Evolutionary conservation across 2,113 vertebrate species (phyloP).

Genomic region (Nestor notabilis): DNA sequence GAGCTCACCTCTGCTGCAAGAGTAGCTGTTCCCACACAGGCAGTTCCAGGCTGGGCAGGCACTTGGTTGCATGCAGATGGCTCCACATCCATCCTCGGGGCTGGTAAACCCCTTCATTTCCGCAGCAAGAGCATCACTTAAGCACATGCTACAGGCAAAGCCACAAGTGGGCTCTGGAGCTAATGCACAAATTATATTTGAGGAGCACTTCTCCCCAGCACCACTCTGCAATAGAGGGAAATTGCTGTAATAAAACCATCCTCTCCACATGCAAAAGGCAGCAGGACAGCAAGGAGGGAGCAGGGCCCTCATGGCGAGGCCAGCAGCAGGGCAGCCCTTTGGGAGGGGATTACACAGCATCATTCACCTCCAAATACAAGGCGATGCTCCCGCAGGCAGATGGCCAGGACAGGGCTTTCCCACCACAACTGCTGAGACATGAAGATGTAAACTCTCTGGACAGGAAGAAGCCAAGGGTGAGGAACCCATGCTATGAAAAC

Average conservation of each 20-base stretch:
- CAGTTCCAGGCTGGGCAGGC: background rate
- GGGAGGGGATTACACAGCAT: background rate
- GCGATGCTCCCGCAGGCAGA: background rate
- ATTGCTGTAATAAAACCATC: background rate
- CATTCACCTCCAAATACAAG: background rate
- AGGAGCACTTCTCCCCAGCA: background rate
- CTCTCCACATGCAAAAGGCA: background rate
- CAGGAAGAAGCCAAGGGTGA: background rate
- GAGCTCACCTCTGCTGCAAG: background rate
- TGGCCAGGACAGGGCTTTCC: background rate
- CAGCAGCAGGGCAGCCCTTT: background rate
- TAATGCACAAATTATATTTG: conserved; percentile 11
- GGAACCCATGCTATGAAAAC: background rate
- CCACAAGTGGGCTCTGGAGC: background rate
- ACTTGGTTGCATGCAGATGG: accelerated
- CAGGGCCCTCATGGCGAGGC: accelerated
- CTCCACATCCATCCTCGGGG: background rate
- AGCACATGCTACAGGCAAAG: background rate
- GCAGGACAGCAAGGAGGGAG: background rate
- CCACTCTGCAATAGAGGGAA: background rate
- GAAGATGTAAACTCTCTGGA: background rate
- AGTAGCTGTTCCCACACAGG: accelerated
- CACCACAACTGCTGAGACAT: accelerated
- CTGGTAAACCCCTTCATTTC: background rate
- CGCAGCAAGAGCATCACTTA: background rate